Base-by-base conservation (phyloP, 1,140 invertebrate genomes). In the Drosophila tristis region DNA sequence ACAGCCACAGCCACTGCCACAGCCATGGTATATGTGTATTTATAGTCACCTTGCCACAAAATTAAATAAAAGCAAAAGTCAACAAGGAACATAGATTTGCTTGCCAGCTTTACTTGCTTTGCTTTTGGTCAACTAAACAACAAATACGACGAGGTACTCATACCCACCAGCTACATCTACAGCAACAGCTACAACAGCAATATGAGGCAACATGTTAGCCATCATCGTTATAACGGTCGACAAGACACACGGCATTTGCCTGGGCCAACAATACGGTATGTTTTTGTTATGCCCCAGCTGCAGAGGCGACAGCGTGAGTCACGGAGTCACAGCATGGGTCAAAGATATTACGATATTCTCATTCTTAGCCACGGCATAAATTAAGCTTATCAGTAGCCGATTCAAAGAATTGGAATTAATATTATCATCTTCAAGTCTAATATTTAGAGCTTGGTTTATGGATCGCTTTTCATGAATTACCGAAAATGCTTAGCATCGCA, bases 31-130 rank as follows among this genome's bases (percentile, higher is more conserved):
- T 65, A 74, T 87, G 75, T 87, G 82, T 87, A 87, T 87, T 87
- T 87, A 87, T 89, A 89, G 82, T 60, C 68, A 75, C 79, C 84
- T 81, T 82, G 82, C 82, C 84, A 87, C 82, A 87, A 87, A 87
- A 87, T 87, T 87, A 87, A 87, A 87, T 87, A 87, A 89, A 87
- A 87, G 82, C 84, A 82, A 87, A 87, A 87, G 82, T 87, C 82
- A 87, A 87, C 82, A 89, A 89, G 74, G 79, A 87, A 76, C 82
- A 87, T 89, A 89, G 82, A 87, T 87, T 84, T 84, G 80, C 80
- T 84, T 84, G 78, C 67, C 64, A 56, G 77, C 73, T 74, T 74
- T 75, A 74, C 71, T 79, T 79, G 78, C 78, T 73, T 75, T 80
- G 73, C 73, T 81, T 77, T 86, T 71, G 84, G 47, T 78, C 79